A percentile compares a stretch with the other conserved stretches of the same genome.
phyloP scores from a whole-genome alignment of 2,113 vertebrate species.

The Carassius auratus region DNA sequence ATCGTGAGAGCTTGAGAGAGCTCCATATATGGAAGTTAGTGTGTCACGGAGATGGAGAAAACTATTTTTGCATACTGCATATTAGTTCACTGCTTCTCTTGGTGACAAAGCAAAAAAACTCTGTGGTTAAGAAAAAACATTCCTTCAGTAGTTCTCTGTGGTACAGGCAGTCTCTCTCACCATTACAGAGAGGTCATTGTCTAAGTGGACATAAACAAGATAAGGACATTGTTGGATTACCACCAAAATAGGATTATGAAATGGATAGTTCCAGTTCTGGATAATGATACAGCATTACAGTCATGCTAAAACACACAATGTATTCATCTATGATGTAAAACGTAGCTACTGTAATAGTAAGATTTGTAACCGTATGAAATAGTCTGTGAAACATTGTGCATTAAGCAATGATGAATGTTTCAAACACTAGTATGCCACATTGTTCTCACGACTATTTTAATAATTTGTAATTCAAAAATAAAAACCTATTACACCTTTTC shows the following conservation, averaged over 20 bases:
- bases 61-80: neutral
- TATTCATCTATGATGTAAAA: neutral
- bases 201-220: neutral
- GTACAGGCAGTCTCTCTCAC: neutral
- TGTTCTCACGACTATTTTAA: neutral
- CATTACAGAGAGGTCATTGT: neutral
- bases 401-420: neutral
- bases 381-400: neutral
- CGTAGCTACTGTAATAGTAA: neutral
- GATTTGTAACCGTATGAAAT: neutral
- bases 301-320: neutral
- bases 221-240: neutral
- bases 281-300: neutral
- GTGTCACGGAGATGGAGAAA: neutral
- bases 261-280: neutral
- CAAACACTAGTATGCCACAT: neutral
- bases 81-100: neutral
- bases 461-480: neutral
- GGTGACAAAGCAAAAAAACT: neutral
- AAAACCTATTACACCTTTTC: neutral
- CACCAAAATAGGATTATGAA: neutral
- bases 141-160: neutral
- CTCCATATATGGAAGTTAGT: conserved; percentile 49
- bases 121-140: neutral
- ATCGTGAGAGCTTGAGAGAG: conserved; percentile 7